Evolutionary conservation across 1,140 invertebrate genomes (phyloP), one percentile per base, ranked within the genome.

Genomic region (Cyphomyrmex costatus): DNA sequence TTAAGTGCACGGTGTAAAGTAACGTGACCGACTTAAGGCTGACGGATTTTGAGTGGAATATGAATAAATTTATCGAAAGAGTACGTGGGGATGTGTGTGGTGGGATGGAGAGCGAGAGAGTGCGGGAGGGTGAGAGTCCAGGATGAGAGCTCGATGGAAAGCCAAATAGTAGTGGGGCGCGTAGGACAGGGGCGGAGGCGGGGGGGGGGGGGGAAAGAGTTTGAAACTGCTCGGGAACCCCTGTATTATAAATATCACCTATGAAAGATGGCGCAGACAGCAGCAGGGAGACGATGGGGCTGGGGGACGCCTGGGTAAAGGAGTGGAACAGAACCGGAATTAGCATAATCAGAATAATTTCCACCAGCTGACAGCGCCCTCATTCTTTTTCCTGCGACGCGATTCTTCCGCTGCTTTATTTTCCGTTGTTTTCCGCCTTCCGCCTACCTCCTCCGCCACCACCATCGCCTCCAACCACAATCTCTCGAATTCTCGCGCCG

Each of bases 271-370:
- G 94, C 95, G 94, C 92, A 95, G 95, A 95, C 95, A 95, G 95
- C 92, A 92, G 93, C 91, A 92, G 93, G 92, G 93, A 93, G 92
- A 92, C 92, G 90, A 90, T 92, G 92, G 91, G 90, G 90, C 84
- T 88, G 93, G 91, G 85, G 92, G 92, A 91, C 91, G 93, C 89
- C 91, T 93, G 94, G 94, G 94, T 95, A 95, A 95, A 95, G 94
- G 95, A 95, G 95, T 95, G 94, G 94, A 95, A 95, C 94, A 95
- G 94, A 95, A 94, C 94, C 93, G 93, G 94, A 95, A 95, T 95
- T 95, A 95, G 95, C 95, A 95, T 95, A 95, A 95, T 95, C 95
- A 95, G 95, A 95, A 95, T 95, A 95, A 95, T 95, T 95, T 95
- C 94, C 94, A 94, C 94, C 95, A 95, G 95, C 94, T 95, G 95